Base-by-base conservation (phyloP, 2,797 vertebrate species). In the Coccyzus lansbergi region DNA sequence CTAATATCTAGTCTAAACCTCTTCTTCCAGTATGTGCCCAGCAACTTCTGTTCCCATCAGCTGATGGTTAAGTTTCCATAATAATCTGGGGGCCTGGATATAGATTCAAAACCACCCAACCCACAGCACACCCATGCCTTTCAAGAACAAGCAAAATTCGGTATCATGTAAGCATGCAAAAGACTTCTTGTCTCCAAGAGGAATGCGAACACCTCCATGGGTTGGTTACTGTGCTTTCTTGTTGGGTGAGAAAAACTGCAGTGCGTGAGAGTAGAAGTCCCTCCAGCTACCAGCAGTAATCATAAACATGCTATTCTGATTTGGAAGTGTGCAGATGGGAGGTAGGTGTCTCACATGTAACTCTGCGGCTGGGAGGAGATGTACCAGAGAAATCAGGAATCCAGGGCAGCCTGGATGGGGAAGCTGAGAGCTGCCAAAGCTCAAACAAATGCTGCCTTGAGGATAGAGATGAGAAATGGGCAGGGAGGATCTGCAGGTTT, bases 321-420 rank as follows among this genome's bases (percentile, higher is more conserved):
- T 89, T 77, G 93, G 93, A 93, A 79, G 33, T 10, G 81, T 7
- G 90, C 96, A 96, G 96, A 94, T 96, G 95, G 93, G 88, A 59
- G 60, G 95, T 96, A 60, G 94, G 93, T 68, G 94, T 93, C 86
- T 95, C 90, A 94, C 92, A 78, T 80, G 94, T 42, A 56, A 33
- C 72, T 79, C 63, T 1, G 3, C 9, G 63, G 82, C 33, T 19
- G 77, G 85, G 69, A 31, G 87, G 93, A 72, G 90, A 92, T 53
- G 93, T 58, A 87, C 67, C 79, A 68, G 63, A 56, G 18, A 72
- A 92, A 83, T 24, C 19, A 14, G 75, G 63, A 64, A 60, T 16
- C 55, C 74, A 42, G 80, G 53, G 76, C 13, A 75, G 67, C 20
- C 15, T 26, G 69, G 44, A 55, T 18, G 67, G 33, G 25, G 58